These are phyloP conservation scores for Vollenhovia emeryi DNA, from an alignment of 1,140 invertebrate genomes.

Conservation along the genomic window DNA sequence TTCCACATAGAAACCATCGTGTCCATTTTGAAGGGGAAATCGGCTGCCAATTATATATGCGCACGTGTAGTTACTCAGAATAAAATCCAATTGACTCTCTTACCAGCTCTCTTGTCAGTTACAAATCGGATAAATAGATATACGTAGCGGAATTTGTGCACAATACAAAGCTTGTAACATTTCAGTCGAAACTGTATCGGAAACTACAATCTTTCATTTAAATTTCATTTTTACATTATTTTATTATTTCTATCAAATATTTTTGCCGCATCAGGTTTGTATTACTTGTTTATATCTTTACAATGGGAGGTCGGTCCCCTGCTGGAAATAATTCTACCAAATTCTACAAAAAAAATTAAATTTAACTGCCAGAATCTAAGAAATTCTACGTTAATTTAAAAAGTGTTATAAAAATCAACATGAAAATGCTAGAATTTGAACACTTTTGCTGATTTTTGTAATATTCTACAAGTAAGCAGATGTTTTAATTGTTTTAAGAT, in stretches of 20 bases:
- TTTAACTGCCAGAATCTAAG: too few relatives aligned
- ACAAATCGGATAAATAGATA: not conserved
- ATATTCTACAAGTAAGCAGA: too few relatives aligned
- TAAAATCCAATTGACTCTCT: conserved; percentile 6
- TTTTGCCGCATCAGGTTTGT: not conserved
- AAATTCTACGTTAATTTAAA: too few relatives aligned
- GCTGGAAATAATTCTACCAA: too few relatives aligned
- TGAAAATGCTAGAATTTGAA: too few relatives aligned
- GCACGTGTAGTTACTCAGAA: not conserved
- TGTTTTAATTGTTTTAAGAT: too few relatives aligned
- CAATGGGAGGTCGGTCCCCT: too few relatives aligned
- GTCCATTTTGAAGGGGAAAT: not conserved
- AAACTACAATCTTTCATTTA: not conserved
- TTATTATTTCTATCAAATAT: not conserved
- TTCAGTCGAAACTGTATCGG: not conserved
- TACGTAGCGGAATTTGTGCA: not conserved
- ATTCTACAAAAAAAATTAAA: too few relatives aligned
- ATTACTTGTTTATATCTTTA: too few relatives aligned
- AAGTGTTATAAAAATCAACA: too few relatives aligned
- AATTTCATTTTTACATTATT: not conserved
- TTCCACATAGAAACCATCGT: not conserved
- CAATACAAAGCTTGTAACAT: not conserved
- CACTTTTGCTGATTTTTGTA: too few relatives aligned
- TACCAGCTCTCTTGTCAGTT: not conserved
- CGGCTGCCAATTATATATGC: not conserved